Evolutionary conservation across 2,113 vertebrate genomes (phyloP), one percentile per base, ranked within the genome.

Genomic region (Ursus arctos): DNA sequence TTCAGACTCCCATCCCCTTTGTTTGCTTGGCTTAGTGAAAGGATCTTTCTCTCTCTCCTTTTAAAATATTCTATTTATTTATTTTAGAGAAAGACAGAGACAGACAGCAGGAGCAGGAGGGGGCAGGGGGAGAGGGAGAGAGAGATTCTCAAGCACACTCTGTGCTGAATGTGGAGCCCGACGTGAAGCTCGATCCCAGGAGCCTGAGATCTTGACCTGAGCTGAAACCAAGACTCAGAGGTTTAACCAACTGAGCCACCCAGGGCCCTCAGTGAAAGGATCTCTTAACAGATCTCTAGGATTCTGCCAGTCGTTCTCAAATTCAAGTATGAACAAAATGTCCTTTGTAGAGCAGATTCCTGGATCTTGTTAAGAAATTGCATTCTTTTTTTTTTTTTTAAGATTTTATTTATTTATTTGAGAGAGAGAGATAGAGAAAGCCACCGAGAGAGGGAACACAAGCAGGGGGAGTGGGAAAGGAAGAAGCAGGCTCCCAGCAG

Each of bases 131-230:
- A 63, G 26, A 63, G 59, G 22, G 65, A 69, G 65, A 69, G 65
- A 69, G 33, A 69, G 33, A 69, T 18, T 19, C 65, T 69, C 65
- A 69, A 69, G 33, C 33, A 69, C 33, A 69, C 7, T 18, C 65
- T 18, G 4, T 69, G 33, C 33, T n/a, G 33, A 69, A n/a, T 4
- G 33, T 69, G 65, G 16, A 69, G 65, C 65, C 65, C 16, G 8
- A n/a, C 7, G 4, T 0, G 3, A 33, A 7, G 33, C 33, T 69
- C 33, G 3, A n/a, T n/a, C 65, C 16, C 65, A 33, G 31, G 33
- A n/a, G 31, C 33, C 65, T n/a, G 65, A 67, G 15, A n/a, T 67
- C 31, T 18, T 7, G 65, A 67, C 65, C 15, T 16, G 65, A 69
- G 33, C 65, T 3, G 3, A 69, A 69, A 7, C 33, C 65, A 19